Evolutionary conservation across 2,888 invertebrate genomes (phyloP).

Genomic region (Cryptus viduatorius): DNA sequence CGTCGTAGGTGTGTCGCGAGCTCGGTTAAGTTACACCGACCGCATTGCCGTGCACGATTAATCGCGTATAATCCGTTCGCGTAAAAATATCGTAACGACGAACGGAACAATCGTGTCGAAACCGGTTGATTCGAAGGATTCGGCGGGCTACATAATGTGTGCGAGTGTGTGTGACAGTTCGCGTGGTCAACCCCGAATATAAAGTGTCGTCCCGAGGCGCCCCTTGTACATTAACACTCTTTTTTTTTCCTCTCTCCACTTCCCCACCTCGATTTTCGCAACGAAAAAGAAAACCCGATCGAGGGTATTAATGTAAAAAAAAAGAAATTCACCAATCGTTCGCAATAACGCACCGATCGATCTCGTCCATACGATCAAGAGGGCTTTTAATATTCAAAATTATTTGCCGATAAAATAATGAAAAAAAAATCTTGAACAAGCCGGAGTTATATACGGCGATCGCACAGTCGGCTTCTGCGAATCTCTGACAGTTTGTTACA

Average conservation of each 20-base stretch:
- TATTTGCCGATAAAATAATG: not conserved
- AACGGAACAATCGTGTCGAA: conserved; percentile 34
- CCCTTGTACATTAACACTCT: conserved; percentile 22
- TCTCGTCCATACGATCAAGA: not conserved
- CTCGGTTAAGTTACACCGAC: conserved; percentile 56
- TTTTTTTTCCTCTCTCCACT: not conserved
- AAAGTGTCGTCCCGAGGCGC: conserved; percentile 59
- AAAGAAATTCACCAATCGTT: no score
- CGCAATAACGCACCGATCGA: no score
- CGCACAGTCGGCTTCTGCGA: not conserved
- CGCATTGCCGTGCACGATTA: not conserved
- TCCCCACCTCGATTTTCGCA: not conserved
- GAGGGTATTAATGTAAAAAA: not conserved
- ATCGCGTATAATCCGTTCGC: conserved; percentile 82
- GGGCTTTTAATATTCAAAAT: conserved; percentile 1
- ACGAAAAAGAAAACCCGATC: not conserved
- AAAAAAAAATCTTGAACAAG: not conserved
- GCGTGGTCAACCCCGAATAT: conserved; percentile 61
- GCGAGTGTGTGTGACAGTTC: conserved; percentile 64
- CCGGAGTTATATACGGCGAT: not conserved
- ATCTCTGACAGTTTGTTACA: not conserved
- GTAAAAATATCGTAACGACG: conserved; percentile 76
- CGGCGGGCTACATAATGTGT: conserved; percentile 62
- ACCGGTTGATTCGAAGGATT: conserved; percentile 38
- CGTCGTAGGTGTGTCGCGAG: conserved; percentile 91